Percentiles rank a stretch among this genome's conserved stretches.
phyloP scores from a whole-genome alignment of 2,113 vertebrate genomes.

The Oreochromis niloticus region DNA sequence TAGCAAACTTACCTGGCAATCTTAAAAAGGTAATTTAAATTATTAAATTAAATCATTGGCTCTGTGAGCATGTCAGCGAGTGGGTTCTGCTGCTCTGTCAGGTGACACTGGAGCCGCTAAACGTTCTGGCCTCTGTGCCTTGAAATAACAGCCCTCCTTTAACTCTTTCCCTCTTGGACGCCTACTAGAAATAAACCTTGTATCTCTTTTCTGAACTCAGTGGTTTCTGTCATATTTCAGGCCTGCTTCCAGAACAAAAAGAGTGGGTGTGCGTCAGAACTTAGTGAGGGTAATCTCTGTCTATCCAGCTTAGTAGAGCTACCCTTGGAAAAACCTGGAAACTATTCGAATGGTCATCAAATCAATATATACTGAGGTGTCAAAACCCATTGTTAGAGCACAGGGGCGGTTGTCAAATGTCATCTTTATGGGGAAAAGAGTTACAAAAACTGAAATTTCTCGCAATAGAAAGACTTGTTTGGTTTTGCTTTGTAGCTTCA shows the following conservation, averaged over 20 bases:
- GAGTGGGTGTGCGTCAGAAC: not conserved
- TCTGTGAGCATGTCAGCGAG: not conserved
- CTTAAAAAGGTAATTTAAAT: not conserved
- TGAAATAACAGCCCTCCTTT: not conserved
- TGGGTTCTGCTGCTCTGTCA: not conserved
- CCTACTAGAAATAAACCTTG: not conserved
- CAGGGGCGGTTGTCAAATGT: not conserved
- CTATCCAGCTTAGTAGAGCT: not conserved
- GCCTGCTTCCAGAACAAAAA: not conserved
- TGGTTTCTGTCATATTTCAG: not conserved
- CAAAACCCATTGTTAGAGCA: not conserved
- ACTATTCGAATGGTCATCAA: not conserved
- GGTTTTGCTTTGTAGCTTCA: not conserved
- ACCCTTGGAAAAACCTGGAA: not conserved
- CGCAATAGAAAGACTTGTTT: not conserved
- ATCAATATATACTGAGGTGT: not conserved
- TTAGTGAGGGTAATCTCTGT: not conserved
- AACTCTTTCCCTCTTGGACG: not conserved
- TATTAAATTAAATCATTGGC: not conserved
- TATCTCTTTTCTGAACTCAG: not conserved
- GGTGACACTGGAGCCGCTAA: not conserved
- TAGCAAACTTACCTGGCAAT: not conserved
- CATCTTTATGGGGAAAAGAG: not conserved
- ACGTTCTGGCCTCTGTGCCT: not conserved
- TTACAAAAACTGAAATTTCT: not conserved